Base-by-base conservation (phyloP, 2,888 invertebrate species). In the Apotomis turbidana region DNA sequence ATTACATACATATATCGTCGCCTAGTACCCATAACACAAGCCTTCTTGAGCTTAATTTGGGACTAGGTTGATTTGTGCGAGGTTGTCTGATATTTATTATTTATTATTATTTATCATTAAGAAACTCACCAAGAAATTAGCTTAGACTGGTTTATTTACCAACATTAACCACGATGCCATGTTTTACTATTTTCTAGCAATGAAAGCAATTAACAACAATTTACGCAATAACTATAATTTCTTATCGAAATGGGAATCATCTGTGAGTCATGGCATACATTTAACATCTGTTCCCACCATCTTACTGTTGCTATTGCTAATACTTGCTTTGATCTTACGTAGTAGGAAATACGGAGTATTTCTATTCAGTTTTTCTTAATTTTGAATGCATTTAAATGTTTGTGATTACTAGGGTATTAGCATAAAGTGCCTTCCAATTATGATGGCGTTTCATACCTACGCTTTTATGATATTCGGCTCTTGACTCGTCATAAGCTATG, bases 401-500 rank as follows among this genome's bases (percentile, higher is more conserved):
- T 80, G 81, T 76, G 77, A 79, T 75, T 74, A 74, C 71, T 71
- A 74, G 77, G 74, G 79, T 81, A 85, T 87, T 86, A 84, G 81
- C 84, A 87, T 86, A 88, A 84, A 85, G 84, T 80, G 78, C 77
- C 78, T 82, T 81, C 84, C 87, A 87, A 90, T 89, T 88, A 89
- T 85, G 85, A 85, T 78, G 81, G 79, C 79, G 79, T 79, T 78
- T 78, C 74, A 80, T 82, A 81, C 84, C 84, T 83, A 85, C 83
- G 82, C 85, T 73, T 71, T 52, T 71, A 58, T 55, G 52, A 54
- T 15, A 15, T 15, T 15, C 15, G 15, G 15, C 15, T 15, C 15
- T 15, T 15, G 15, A 15, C 15, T 15, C 15, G 54, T 61, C 60
- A 62, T n/a, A 51, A 55, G 54, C 68, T 46, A 15, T 15, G 15